Evolutionary conservation across 2,797 vertebrate species (phyloP).

Genomic region (Enteromius treurensis): DNA sequence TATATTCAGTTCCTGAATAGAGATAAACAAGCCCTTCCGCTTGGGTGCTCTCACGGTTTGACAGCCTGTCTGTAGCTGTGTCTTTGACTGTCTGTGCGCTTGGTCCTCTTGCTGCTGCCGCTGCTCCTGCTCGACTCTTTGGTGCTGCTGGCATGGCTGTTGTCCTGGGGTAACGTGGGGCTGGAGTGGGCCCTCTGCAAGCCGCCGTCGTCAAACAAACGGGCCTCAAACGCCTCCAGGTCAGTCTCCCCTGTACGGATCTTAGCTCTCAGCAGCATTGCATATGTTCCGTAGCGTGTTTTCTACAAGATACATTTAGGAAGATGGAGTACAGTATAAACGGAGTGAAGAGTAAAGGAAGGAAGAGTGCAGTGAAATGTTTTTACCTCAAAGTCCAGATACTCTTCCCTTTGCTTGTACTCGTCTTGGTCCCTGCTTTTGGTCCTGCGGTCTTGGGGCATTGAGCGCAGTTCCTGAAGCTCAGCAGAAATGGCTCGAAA

Average conservation of each 20-base stretch:
- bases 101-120: constrained; percentile 68
- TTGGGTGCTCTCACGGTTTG: constrained; percentile 70
- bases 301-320: constrained; percentile 76
- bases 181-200: constrained; percentile 86
- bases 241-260: constrained; percentile 85
- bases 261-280: constrained; percentile 90
- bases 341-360: neutral
- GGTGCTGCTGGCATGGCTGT: constrained; percentile 54
- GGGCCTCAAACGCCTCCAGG: constrained; percentile 85
- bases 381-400: constrained; percentile 94
- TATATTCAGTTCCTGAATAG: constrained; percentile 21
- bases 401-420: constrained; percentile 89
- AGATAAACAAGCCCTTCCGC: constrained; percentile 10
- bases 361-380: neutral
- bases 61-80: constrained; percentile 70
- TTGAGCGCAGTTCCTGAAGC: constrained; percentile 81
- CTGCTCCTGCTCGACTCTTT: constrained; percentile 63
- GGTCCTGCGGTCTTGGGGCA: constrained; percentile 82
- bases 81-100: constrained; percentile 72
- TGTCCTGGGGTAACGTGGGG: constrained; percentile 83
- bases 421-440: constrained; percentile 93
- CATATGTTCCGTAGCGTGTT: constrained; percentile 93
- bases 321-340: neutral
- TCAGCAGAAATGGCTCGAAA: constrained; percentile 87
- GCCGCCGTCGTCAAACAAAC: constrained; percentile 82